Evolutionary conservation across 2,797 vertebrate genomes (phyloP).

Genomic region (Pempheris klunzingeri): DNA sequence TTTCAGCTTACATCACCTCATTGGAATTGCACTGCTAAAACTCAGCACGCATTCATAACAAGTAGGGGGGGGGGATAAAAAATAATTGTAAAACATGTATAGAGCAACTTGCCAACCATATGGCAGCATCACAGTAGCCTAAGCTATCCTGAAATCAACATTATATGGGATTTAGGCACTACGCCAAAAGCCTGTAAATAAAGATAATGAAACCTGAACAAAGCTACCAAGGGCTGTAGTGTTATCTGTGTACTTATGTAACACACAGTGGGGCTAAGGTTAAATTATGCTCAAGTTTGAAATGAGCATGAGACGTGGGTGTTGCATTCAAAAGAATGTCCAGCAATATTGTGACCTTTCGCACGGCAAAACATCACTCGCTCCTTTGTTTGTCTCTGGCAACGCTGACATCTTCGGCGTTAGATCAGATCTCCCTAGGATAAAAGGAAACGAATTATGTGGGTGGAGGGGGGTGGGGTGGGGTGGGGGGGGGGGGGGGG

Average conservation of each 20-base stretch:
- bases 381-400: background rate
- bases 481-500: too few species aligned
- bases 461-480: too few species aligned
- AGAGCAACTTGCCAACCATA: background rate
- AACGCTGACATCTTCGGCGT: conserved; percentile 23
- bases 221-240: background rate
- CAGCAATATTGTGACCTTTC: too few species aligned
- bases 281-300: background rate
- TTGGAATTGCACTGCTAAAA: background rate
- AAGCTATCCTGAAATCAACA: background rate
- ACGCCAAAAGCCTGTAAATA: background rate
- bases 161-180: background rate
- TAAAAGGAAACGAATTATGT: conserved; percentile 22
- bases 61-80: too few species aligned
- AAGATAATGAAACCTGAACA: background rate
- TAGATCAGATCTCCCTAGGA: background rate
- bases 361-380: conserved; percentile 12
- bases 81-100: background rate
- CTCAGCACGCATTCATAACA: background rate
- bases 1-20: background rate
- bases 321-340: conserved; percentile 13
- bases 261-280: background rate
- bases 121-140: background rate
- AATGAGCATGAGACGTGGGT: conserved; percentile 6
- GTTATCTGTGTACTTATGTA: background rate